phyloP scores from a whole-genome alignment of 2,888 invertebrate species.

The Steinernema scapterisci region DNA sequence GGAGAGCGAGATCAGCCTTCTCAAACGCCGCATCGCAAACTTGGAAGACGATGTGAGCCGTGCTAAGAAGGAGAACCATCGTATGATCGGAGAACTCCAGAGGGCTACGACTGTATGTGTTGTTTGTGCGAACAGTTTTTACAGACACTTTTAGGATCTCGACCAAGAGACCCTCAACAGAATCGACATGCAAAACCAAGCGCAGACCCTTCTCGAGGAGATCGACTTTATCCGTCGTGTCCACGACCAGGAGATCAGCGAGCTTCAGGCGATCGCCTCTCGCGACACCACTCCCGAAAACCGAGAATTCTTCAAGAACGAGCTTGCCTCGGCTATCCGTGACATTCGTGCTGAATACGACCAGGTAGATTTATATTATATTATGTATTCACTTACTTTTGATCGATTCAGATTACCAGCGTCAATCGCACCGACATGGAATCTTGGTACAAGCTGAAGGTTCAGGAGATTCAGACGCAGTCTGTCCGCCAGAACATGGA shows the following conservation, averaged over 20 bases:
- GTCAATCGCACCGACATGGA: conserved; percentile 70
- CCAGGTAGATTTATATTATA: conserved; percentile 43
- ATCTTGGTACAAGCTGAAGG: conserved; percentile 71
- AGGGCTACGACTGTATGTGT: conserved; percentile 36
- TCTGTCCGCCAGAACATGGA: conserved; percentile 70
- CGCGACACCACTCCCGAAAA: conserved; percentile 72
- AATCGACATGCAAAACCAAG: conserved; percentile 71
- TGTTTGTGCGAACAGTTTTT: neutral
- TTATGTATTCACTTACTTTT: too few species aligned
- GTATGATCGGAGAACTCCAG: conserved; percentile 57
- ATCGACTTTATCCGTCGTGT: conserved; percentile 68
- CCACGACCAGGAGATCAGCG: conserved; percentile 70
- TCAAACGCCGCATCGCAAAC: conserved; percentile 64
- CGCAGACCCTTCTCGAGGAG: conserved; percentile 71
- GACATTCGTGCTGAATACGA: conserved; percentile 72
- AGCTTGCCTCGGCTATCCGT: conserved; percentile 70
- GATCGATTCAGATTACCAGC: conserved; percentile 66
- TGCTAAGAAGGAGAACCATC: conserved; percentile 69
- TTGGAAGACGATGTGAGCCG: conserved; percentile 67
- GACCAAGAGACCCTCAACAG: conserved; percentile 71
- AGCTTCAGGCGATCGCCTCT: conserved; percentile 70
- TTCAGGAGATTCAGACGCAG: conserved; percentile 71
- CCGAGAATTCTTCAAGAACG: conserved; percentile 72
- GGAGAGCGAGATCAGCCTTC: conserved; percentile 69
- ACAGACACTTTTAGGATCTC: conserved; percentile 67